Evolutionary conservation across 2,797 vertebrate species (phyloP), one percentile per base, ranked within the genome.

Genomic region (Brachyalestes nurse): DNA sequence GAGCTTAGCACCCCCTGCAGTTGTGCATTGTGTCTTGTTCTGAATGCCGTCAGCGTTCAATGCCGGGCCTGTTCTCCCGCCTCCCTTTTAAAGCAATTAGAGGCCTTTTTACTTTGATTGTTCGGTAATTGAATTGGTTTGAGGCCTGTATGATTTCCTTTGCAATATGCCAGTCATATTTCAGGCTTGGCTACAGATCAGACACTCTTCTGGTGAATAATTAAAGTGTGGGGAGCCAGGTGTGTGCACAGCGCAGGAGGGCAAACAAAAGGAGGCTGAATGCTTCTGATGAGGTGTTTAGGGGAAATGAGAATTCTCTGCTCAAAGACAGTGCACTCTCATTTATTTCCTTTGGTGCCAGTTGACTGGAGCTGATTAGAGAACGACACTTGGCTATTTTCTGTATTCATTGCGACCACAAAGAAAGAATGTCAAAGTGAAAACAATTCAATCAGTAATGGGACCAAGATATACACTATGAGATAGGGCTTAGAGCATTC

Each of bases 1-100:
- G 93, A 93, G 92, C 91, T 92, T 91, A 95, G 94, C 94, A 90
- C 93, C 94, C 92, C 94, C 95, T 95, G 91, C 93, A 93, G 95
- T 94, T 84, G 76, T 79, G 83, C 85, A 90, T 89, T 90, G 87
- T 90, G 82, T 85, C 74, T 78, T 89, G 86, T 89, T 91, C 90
- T 90, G 90, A 87, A 90, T 84, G 87, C 83, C 72, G 82, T 87
- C 83, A 76, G 61, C 65, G 79, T 79, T 87, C 80, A 84, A 77
- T 83, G 77, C 82, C n/a, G 47, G 49, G 72, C 55, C 82, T 5
- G 58, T 90, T 89, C 88, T 90, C 91, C 90, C 83, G 84, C 91
- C 90, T 90, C 90, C 89, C 90, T 92, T 90, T 92, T 92, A 88
- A 87, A 88, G 93, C 92, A 95, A 95, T 95, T 95, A 95, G 90